phyloP scores from a whole-genome alignment of 2,113 vertebrate genomes.

The Condylura cristata region DNA sequence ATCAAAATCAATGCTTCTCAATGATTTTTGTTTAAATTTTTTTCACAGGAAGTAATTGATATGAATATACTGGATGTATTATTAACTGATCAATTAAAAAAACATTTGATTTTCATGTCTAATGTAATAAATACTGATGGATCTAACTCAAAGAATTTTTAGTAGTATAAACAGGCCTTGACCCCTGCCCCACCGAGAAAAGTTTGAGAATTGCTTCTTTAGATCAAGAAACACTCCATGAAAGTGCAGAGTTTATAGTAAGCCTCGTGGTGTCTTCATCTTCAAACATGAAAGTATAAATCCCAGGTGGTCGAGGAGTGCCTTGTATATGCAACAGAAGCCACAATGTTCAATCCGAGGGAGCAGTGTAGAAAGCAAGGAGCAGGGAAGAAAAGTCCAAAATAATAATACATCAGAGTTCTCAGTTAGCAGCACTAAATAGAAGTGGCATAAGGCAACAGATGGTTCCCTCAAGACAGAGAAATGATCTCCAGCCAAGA shows the following conservation, averaged over 20 bases:
- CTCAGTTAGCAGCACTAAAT: neutral
- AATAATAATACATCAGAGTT: neutral
- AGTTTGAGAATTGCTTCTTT: neutral
- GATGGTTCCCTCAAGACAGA: neutral
- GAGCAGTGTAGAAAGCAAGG: neutral
- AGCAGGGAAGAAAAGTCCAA: neutral
- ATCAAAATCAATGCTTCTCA: neutral
- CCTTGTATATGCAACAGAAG: neutral
- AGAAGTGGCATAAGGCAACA: neutral
- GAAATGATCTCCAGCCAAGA: conserved; percentile 5
- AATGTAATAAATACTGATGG: neutral
- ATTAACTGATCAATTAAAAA: neutral
- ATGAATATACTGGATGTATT: neutral
- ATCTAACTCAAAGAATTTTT: neutral
- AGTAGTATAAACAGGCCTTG: neutral
- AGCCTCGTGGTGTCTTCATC: neutral
- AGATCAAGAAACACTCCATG: neutral
- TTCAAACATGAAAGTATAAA: neutral
- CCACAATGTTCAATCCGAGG: neutral
- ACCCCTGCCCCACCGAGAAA: neutral
- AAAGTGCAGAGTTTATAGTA: neutral
- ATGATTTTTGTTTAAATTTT: neutral
- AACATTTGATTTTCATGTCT: neutral
- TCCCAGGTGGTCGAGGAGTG: neutral
- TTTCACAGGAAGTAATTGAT: neutral